Evolutionary conservation across 2,797 vertebrate genomes (phyloP).

Genomic region (Melanotaenia nigrans): DNA sequence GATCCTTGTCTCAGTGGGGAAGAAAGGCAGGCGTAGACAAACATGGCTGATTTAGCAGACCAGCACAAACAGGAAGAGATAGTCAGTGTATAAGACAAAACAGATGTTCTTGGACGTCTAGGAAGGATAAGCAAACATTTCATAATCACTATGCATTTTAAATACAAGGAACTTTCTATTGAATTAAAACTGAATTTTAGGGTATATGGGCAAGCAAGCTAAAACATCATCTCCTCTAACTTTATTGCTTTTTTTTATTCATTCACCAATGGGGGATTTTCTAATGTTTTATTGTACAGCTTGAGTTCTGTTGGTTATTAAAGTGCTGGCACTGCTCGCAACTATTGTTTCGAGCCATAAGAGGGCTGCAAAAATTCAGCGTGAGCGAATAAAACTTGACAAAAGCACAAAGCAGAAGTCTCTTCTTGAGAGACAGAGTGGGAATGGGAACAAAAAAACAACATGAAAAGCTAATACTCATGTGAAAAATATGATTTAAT

Average conservation of each 20-base stretch:
- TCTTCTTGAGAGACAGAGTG: conserved; percentile 12
- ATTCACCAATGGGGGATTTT: conserved; percentile 25
- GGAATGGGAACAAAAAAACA: conserved; percentile 13
- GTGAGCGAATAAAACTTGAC: conserved; percentile 46
- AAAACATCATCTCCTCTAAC: conserved; percentile 20
- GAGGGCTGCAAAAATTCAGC: conserved; percentile 41
- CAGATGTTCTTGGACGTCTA: conserved; percentile 32
- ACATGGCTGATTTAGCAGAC: conserved; percentile 45
- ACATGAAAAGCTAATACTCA: conserved; percentile 19
- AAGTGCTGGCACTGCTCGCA: conserved; percentile 18
- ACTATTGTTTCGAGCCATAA: conserved; percentile 36
- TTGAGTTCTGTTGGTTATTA: conserved; percentile 51
- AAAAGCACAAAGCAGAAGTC: conserved; percentile 44
- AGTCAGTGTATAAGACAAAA: conserved; percentile 35
- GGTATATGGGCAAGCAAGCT: conserved; percentile 36
- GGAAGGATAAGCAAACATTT: neutral
- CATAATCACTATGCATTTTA: conserved; percentile 18
- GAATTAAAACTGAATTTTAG: conserved; percentile 23
- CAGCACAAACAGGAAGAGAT: conserved; percentile 23
- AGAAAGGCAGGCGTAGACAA: conserved; percentile 30
- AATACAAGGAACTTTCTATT: conserved; percentile 44
- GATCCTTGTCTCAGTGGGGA: conserved; percentile 50
- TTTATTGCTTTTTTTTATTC: conserved; percentile 45
- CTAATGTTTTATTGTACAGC: conserved; percentile 37
- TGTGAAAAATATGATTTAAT: conserved; percentile 41